These are phyloP conservation scores for Pseudonaja textilis DNA, from an alignment of 2,113 vertebrate species.

Conservation along the genomic window DNA sequence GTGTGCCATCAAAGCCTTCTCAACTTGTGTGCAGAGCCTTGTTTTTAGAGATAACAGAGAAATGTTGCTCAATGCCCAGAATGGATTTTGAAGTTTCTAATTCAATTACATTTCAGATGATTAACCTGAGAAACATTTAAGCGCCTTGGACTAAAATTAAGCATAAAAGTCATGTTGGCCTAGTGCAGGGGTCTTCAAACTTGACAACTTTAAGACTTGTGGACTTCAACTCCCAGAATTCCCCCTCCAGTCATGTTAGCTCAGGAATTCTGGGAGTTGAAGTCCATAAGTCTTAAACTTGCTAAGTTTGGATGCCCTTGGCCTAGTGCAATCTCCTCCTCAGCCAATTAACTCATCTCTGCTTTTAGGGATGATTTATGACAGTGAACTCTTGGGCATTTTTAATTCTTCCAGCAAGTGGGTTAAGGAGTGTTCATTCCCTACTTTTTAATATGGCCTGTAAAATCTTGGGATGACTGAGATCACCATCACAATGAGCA, in stretches of 20 bases:
- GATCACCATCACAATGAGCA: neutral
- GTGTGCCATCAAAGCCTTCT: neutral
- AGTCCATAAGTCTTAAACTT: too few species aligned
- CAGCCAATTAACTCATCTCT: neutral
- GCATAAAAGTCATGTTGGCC: neutral
- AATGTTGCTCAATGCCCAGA: conserved; percentile 27
- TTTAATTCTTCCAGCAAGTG: neutral
- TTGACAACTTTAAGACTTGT: too few species aligned
- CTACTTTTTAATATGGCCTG: neutral
- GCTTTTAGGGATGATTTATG: neutral
- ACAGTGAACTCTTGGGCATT: neutral
- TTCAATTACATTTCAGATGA: neutral
- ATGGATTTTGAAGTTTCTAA: conserved; percentile 29
- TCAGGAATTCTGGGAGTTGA: too few species aligned
- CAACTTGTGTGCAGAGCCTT: neutral
- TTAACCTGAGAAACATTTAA: neutral
- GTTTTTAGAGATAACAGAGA: conserved; percentile 4
- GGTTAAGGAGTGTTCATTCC: neutral
- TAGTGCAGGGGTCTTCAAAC: neutral
- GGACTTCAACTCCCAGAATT: too few species aligned
- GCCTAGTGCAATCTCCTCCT: neutral
- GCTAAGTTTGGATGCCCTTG: too few species aligned
- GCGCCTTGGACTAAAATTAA: neutral
- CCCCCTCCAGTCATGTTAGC: too few species aligned
- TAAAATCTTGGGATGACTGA: neutral